These are phyloP conservation scores for Brachionus koreanus DNA, from an alignment of 1,140 invertebrate species.

Conservation along the genomic window DNA sequence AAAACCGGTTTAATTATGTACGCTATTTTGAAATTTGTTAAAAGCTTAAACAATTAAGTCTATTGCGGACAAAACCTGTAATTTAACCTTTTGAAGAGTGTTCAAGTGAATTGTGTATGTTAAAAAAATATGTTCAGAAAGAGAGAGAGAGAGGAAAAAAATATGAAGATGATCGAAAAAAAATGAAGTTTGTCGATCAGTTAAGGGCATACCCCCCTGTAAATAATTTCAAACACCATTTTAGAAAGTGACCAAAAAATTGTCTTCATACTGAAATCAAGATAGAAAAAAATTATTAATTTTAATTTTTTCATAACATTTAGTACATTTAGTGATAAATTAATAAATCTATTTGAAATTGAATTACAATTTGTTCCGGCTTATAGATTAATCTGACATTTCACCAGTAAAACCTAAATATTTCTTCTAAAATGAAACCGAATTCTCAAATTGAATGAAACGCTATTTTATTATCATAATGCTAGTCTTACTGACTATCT, in stretches of 20 bases:
- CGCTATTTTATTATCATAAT: background rate
- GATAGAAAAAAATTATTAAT: background rate
- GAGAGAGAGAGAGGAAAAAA: background rate
- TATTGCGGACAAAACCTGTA: background rate
- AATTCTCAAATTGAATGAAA: background rate
- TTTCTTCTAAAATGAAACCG: too few species aligned
- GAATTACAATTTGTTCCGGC: too few species aligned
- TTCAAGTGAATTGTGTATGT: background rate
- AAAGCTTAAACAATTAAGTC: background rate
- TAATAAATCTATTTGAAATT: background rate
- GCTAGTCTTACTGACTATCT: background rate
- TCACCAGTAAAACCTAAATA: too few species aligned
- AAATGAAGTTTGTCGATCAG: conserved; percentile 16
- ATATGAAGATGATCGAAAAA: background rate
- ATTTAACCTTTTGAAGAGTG: background rate
- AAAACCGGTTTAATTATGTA: conserved; percentile 2
- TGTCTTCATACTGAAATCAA: background rate
- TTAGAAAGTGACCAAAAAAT: background rate
- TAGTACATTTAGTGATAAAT: background rate
- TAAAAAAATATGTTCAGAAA: background rate
- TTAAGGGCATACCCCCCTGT: conserved; percentile 5
- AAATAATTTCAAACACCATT: background rate
- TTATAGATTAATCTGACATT: too few species aligned
- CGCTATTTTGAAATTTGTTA: background rate
- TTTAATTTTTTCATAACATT: background rate